phyloP scores from a whole-genome alignment of 1,140 invertebrate species.

The Drosophila aff. region DNA sequence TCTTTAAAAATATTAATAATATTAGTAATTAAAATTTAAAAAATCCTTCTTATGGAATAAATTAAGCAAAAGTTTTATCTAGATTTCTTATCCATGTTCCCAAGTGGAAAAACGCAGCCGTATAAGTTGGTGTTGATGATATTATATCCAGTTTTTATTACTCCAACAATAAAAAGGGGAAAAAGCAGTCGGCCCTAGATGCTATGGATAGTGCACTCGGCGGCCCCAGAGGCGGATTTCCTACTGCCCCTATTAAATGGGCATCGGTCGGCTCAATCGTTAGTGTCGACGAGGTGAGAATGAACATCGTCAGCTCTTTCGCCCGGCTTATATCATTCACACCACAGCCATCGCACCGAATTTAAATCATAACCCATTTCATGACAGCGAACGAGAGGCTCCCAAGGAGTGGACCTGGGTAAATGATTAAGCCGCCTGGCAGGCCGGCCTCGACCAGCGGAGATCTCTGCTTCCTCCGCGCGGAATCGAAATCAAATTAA shows the following conservation, averaged over 20 bases:
- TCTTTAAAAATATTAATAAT: background rate
- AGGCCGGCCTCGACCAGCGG: slow-evolving; percentile 32
- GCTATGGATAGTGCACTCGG: slow-evolving; percentile 25
- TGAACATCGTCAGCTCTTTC: slow-evolving; percentile 73
- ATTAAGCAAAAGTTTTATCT: background rate
- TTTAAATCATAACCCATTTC: slow-evolving; percentile 43
- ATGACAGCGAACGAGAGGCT: slow-evolving; percentile 1
- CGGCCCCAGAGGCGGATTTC: slow-evolving; percentile 42
- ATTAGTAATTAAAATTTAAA: background rate
- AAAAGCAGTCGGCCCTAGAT: slow-evolving; percentile 19
- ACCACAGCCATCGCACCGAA: slow-evolving; percentile 22
- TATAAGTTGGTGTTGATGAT: slow-evolving; percentile 20
- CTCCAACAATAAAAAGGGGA: slow-evolving; percentile 10
- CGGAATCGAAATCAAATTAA: slow-evolving; percentile 82
- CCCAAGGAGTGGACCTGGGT: slow-evolving; percentile 19
- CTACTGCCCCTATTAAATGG: slow-evolving; percentile 48
- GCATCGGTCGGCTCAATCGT: slow-evolving; percentile 59
- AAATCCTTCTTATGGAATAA: background rate
- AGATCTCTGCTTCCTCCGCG: slow-evolving; percentile 52
- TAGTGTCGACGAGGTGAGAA: slow-evolving; percentile 79
- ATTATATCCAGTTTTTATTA: slow-evolving; percentile 20
- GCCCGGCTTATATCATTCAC: slow-evolving; percentile 63
- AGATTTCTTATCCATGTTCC: background rate
- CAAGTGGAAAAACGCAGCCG: background rate
- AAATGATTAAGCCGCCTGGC: slow-evolving; percentile 58